Evolutionary conservation across 2,797 vertebrate species (phyloP).

Genomic region (Fringilla coelebs): DNA sequence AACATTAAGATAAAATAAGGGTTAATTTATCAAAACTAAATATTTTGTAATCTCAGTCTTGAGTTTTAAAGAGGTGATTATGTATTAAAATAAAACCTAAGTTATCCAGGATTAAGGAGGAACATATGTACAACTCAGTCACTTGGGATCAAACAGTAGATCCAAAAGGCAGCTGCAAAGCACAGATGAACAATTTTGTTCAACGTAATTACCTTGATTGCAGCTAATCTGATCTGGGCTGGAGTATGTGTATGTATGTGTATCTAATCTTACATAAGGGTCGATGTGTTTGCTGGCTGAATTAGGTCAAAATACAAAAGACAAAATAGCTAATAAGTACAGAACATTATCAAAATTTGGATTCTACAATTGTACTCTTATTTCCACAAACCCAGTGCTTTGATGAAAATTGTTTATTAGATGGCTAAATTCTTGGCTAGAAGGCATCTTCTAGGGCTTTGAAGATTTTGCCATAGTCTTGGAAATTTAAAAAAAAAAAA

Average conservation of each 20-base stretch:
- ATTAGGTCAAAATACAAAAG: slow-evolving; percentile 82
- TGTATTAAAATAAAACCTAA: slow-evolving; percentile 13
- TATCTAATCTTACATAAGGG: slow-evolving; percentile 69
- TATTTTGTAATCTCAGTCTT: neutral
- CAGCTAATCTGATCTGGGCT: slow-evolving; percentile 79
- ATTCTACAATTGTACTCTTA: slow-evolving; percentile 76
- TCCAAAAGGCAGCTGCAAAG: slow-evolving; percentile 71
- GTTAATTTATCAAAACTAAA: neutral
- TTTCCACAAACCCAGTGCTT: slow-evolving; percentile 72
- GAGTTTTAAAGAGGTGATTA: neutral
- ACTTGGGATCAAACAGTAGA: slow-evolving; percentile 80
- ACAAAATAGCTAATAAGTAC: slow-evolving; percentile 77
- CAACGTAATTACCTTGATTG: slow-evolving; percentile 80
- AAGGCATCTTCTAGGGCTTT: slow-evolving; percentile 87
- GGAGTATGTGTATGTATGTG: slow-evolving; percentile 58
- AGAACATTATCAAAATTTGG: slow-evolving; percentile 78
- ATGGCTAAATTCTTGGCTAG: slow-evolving; percentile 78
- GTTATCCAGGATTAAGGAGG: slow-evolving; percentile 3
- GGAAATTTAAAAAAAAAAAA: slow-evolving; percentile 78
- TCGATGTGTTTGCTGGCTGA: slow-evolving; percentile 71
- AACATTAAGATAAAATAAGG: neutral
- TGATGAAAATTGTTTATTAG: slow-evolving; percentile 87
- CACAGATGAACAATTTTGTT: slow-evolving; percentile 73
- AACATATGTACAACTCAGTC: slow-evolving; percentile 45
- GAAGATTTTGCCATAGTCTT: slow-evolving; percentile 84